Evolutionary conservation across 2,113 vertebrate genomes (phyloP), one percentile per base, ranked within the genome.

Genomic region (Callithrix jacchus): DNA sequence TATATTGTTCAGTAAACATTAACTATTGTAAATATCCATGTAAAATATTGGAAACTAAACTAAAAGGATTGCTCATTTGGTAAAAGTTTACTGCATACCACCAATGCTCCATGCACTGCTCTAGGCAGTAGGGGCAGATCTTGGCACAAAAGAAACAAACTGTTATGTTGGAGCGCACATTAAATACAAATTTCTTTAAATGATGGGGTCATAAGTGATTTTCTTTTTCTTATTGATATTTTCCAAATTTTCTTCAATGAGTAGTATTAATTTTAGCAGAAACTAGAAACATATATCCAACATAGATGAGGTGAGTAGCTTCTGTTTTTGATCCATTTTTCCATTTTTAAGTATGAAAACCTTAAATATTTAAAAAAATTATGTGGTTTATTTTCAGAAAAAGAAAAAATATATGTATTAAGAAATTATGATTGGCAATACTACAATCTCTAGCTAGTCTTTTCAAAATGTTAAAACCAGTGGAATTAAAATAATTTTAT

Each of bases 401-500:
- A 92, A 66, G 16, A 64, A 87, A 64, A 82, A 12, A 54, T 17
- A 47, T 21, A 32, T 68, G 32, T 74, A 82, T 23, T 40, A 77
- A 77, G 74, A 14, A 76, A 74, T 5, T 56, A 76, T 32, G 35
- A 56, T 40, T 68, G 83, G 7, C 25, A 89, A 21, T 54, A 92
- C 27, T 64, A 30, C 61, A 32, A 30, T 64, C 61, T 64, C 61
- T 61, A 49, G 14, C 32, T 88, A 81, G 25, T 54, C 12, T 47
- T 95, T 42, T 73, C 4, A 73, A 76, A 45, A 52, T n/a, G 10
- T 32, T 35, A 49, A 88, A 89, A 58, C 40, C 18, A 56, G 56
- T 70, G 35, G 30, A 76, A 94, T 94, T 74, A 70, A 82, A 83
- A 49, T 87, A 87, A 76, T 88, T 91, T 82, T 30, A 76, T 40